Conservation (phyloP, 2,888 invertebrate species). For the Cataglyphis albicans region DNA sequence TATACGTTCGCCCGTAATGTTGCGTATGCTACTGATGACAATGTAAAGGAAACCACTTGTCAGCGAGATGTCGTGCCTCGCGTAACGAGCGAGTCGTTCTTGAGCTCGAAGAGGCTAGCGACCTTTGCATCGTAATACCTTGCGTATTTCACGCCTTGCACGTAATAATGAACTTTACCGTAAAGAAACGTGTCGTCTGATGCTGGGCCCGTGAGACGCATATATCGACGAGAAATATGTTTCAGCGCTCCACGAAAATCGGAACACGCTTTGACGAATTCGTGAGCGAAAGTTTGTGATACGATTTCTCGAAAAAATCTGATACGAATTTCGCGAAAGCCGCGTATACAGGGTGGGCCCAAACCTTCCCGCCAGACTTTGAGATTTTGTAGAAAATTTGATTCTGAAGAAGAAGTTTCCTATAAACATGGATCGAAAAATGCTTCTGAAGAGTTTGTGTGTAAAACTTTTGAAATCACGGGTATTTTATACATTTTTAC, state of each 20-base stretch:
- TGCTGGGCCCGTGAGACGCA: not conserved
- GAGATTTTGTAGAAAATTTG: too few species aligned
- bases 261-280: not conserved
- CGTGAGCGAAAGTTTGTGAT: conserved; percentile 29
- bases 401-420: too few species aligned
- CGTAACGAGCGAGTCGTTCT: conserved; percentile 55
- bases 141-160: conserved; percentile 70
- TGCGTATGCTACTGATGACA: not conserved
- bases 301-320: conserved; percentile 22
- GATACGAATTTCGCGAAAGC: not conserved
- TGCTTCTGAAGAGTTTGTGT: too few species aligned
- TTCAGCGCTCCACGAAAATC: not conserved
- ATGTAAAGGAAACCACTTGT: conserved; percentile 32
- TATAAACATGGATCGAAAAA: too few species aligned
- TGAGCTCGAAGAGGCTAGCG: conserved; percentile 57
- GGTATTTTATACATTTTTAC: too few species aligned
- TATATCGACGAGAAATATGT: not conserved
- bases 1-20: not conserved
- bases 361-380: too few species aligned
- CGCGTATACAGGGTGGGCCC: not conserved
- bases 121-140: conserved; percentile 68
- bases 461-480: too few species aligned
- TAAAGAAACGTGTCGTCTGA: conserved; percentile 63
- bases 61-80: conserved; percentile 37
- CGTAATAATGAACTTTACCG: conserved; percentile 74